phyloP scores from a whole-genome alignment of 1,140 invertebrate genomes.

The Aphaenogaster ashmeadi region DNA sequence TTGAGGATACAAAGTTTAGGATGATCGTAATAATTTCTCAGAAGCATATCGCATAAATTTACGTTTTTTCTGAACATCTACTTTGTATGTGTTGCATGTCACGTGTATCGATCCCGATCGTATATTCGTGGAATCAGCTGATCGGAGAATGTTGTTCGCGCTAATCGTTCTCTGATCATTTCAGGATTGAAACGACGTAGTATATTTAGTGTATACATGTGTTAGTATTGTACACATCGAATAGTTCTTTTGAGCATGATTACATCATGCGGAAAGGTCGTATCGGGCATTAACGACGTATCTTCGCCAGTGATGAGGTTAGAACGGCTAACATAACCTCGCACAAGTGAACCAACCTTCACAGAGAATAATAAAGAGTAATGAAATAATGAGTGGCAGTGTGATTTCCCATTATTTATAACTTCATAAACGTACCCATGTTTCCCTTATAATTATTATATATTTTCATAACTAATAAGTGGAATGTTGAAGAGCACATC shows the following conservation, averaged over 20 bases:
- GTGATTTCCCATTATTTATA: neutral
- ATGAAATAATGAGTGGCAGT: neutral
- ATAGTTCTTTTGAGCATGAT: neutral
- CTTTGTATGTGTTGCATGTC: neutral
- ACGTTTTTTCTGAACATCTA: neutral
- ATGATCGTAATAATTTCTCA: neutral
- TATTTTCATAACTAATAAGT: neutral
- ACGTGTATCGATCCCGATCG: neutral
- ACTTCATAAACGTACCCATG: neutral
- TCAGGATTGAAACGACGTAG: neutral
- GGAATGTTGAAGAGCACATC: no score
- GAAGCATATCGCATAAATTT: neutral
- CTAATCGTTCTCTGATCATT: neutral
- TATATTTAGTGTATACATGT: neutral
- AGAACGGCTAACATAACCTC: slow-evolving; percentile 17
- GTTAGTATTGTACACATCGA: neutral
- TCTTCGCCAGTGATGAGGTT: neutral
- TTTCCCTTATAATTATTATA: neutral
- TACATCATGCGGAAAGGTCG: neutral
- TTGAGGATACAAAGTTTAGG: neutral
- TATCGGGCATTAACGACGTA: neutral
- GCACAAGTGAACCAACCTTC: neutral
- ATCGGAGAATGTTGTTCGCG: neutral
- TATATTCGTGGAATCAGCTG: slow-evolving; percentile 31
- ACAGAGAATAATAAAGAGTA: neutral